Percentiles rank a stretch among this genome's conserved stretches.
Conservation (phyloP, 2,888 invertebrate species). For the Ichneumon xanthorius region DNA sequence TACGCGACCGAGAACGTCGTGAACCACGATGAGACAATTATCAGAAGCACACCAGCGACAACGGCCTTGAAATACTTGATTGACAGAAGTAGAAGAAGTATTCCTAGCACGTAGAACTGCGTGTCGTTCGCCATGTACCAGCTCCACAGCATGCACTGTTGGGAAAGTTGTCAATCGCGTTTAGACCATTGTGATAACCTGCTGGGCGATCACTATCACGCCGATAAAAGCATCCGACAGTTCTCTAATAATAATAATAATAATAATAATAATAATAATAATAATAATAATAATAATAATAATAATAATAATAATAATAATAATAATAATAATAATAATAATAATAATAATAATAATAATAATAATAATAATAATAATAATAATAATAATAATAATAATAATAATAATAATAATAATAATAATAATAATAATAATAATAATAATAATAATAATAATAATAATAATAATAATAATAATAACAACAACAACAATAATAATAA, state of each 20-base stretch:
- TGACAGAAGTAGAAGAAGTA: conserved; percentile 83
- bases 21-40: conserved; percentile 91
- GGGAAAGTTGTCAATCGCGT: conserved; percentile 69
- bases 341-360: background rate
- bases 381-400: too few relatives aligned
- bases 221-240: background rate
- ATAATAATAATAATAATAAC: background rate
- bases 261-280: too few relatives aligned
- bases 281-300: too few relatives aligned
- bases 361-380: conserved; percentile 10
- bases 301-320: too few relatives aligned
- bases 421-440: too few relatives aligned
- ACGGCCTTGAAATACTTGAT: conserved; percentile 87
- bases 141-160: conserved; percentile 85
- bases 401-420: too few relatives aligned
- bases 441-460: too few relatives aligned
- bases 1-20: conserved; percentile 91
- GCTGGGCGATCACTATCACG: background rate
- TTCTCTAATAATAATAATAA: background rate
- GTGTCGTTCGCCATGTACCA: conserved; percentile 85
- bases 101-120: conserved; percentile 84
- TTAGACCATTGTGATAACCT: conserved; percentile 1
- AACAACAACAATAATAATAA: background rate
- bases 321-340: too few relatives aligned
- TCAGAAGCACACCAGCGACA: conserved; percentile 86